A percentile compares a stretch with the other conserved stretches of the same genome.
These are phyloP conservation scores for Tachysurus vachellii DNA, from an alignment of 2,113 vertebrate genomes.

Conservation along the genomic window DNA sequence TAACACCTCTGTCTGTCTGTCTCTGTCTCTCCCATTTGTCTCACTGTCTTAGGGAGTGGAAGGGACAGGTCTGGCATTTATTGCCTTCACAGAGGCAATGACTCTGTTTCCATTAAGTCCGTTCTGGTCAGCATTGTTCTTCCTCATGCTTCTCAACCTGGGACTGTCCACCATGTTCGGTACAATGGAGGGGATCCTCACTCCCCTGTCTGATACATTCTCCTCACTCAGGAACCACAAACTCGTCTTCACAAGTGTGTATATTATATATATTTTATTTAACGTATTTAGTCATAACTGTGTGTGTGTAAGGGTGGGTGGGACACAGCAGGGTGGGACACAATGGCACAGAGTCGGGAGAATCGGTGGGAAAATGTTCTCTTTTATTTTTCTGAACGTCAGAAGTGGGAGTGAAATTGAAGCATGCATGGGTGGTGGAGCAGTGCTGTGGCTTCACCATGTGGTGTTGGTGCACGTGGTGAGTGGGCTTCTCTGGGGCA, in stretches of 20 bases:
- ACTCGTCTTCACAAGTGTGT: constrained; percentile 73
- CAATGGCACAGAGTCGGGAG: too few relatives aligned
- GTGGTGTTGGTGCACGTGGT: too few relatives aligned
- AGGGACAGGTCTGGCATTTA: constrained; percentile 76
- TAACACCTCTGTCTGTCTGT: neutral
- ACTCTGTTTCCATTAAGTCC: constrained; percentile 75
- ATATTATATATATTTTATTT: too few relatives aligned
- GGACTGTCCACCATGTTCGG: constrained; percentile 78
- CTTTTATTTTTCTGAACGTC: too few relatives aligned
- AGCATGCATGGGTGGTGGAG: too few relatives aligned
- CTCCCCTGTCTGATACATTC: constrained; percentile 79
- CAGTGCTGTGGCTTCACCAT: too few relatives aligned
- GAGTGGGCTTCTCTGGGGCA: too few relatives aligned
- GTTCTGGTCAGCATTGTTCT: constrained; percentile 81
- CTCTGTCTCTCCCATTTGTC: neutral
- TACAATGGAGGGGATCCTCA: constrained; percentile 79
- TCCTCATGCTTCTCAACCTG: constrained; percentile 79
- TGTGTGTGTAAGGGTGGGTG: too few relatives aligned
- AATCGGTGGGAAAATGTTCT: too few relatives aligned
- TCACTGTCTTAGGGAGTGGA: constrained; percentile 69
- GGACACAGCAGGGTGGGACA: too few relatives aligned
- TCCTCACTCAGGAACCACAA: constrained; percentile 68
- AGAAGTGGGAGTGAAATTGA: too few relatives aligned
- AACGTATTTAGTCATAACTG: too few relatives aligned
- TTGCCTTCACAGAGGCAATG: constrained; percentile 80